Conservation (phyloP, 2,888 invertebrate species). For the Rugalucina vietnamica region DNA sequence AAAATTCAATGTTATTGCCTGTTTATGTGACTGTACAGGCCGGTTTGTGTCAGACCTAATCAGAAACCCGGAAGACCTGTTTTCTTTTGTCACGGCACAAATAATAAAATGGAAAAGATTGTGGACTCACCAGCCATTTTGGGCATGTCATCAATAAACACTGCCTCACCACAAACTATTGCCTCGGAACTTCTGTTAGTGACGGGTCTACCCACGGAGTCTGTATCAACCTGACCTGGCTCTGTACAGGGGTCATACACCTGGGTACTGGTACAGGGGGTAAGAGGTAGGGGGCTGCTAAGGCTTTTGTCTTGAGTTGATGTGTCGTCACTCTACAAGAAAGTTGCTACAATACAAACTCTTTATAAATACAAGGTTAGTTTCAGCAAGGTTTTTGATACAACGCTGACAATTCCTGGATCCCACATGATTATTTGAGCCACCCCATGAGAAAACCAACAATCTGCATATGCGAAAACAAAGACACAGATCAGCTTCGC, state of each 20-base stretch:
- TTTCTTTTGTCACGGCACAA: too few relatives aligned
- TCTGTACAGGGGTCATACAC: conserved; percentile 74
- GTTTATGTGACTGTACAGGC: too few relatives aligned
- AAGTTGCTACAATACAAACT: background rate
- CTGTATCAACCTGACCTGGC: conserved; percentile 83
- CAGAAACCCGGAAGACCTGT: too few relatives aligned
- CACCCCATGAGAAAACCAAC: too few relatives aligned
- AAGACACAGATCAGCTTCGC: too few relatives aligned
- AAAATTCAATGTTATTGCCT: too few relatives aligned
- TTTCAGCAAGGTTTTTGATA: too few relatives aligned
- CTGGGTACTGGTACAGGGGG: conserved; percentile 49
- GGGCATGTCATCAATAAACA: conserved; percentile 95
- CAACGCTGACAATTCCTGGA: too few relatives aligned
- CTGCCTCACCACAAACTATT: conserved; percentile 94
- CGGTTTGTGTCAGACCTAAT: too few relatives aligned
- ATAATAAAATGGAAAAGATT: background rate
- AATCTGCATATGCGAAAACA: too few relatives aligned
- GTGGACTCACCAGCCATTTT: conserved; percentile 65
- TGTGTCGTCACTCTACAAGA: background rate
- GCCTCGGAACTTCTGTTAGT: conserved; percentile 92
- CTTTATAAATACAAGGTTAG: too few relatives aligned
- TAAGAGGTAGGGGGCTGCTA: conserved; percentile 85
- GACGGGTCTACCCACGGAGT: conserved; percentile 92
- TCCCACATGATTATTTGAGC: too few relatives aligned
- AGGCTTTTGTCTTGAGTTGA: background rate